Evolutionary conservation across 2,888 invertebrate species (phyloP).

Genomic region (Mythimna loreyi): DNA sequence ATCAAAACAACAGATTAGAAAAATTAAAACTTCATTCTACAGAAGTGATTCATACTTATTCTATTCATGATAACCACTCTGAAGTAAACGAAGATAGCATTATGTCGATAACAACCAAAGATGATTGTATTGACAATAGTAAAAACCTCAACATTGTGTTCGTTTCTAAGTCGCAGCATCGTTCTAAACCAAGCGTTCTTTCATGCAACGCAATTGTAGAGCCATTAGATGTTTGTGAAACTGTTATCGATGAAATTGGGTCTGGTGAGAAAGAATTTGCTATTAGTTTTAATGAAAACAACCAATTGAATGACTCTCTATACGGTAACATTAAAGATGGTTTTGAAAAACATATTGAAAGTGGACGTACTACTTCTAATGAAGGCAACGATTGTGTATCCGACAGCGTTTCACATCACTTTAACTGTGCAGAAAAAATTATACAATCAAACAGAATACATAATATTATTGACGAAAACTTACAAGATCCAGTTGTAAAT

Average conservation of each 20-base stretch:
- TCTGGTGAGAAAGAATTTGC: conserved; percentile 44
- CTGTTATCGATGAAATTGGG: conserved; percentile 54
- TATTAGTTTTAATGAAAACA: conserved; percentile 38
- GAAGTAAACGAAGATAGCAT: conserved; percentile 44
- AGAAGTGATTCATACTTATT: conserved; percentile 12
- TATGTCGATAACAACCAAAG: conserved; percentile 1
- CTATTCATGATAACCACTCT: conserved; percentile 20
- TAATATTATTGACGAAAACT: neutral
- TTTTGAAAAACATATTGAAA: conserved; percentile 2
- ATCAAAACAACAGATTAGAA: neutral
- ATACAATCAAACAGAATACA: neutral
- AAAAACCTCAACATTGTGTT: conserved; percentile 62
- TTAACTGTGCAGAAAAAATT: conserved; percentile 38
- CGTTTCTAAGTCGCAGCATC: conserved; percentile 61
- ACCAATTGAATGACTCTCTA: conserved; percentile 42
- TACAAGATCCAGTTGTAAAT: neutral
- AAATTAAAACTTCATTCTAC: neutral
- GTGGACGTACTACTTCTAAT: neutral
- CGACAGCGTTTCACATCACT: conserved; percentile 66
- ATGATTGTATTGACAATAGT: conserved; percentile 10
- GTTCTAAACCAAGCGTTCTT: conserved; percentile 7
- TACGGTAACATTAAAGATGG: conserved; percentile 3
- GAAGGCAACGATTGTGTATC: neutral
- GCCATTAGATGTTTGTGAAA: conserved; percentile 74
- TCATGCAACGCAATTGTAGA: conserved; percentile 50